Conservation (phyloP, 2,888 invertebrate species). For the Urechis unicinctus region DNA sequence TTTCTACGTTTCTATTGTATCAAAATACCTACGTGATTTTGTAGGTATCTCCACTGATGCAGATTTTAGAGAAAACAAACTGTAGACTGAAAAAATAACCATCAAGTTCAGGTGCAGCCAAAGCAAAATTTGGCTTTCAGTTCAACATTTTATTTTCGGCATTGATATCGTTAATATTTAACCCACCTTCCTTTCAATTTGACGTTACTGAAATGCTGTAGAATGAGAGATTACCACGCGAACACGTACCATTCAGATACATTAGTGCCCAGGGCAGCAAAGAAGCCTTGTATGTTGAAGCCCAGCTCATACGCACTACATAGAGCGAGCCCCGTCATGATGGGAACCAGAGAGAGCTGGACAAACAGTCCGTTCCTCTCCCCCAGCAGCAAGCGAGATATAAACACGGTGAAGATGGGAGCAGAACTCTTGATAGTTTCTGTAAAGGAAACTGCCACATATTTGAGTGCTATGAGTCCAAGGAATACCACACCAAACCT, state of each 20-base stretch:
- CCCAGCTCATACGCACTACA: conserved; percentile 73
- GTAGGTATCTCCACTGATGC: conserved; percentile 68
- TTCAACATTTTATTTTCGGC: too few relatives aligned
- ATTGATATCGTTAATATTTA: too few relatives aligned
- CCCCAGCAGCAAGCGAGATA: conserved; percentile 57
- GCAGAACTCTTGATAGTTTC: conserved; percentile 77
- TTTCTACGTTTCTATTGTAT: too few relatives aligned
- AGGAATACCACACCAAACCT: conserved; percentile 69
- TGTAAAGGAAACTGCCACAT: conserved; percentile 73
- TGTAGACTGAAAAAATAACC: conserved; percentile 57
- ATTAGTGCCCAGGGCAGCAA: conserved; percentile 72
- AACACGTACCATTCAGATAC: conserved; percentile 61
- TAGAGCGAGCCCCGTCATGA: conserved; percentile 69
- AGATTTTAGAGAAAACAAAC: conserved; percentile 72
- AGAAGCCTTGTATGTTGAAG: conserved; percentile 66
- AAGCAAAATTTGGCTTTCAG: too few relatives aligned
- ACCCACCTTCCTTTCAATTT: too few relatives aligned
- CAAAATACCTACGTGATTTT: conserved; percentile 65
- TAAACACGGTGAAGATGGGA: conserved; percentile 70
- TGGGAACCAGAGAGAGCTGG: conserved; percentile 63
- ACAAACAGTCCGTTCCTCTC: conserved; percentile 41
- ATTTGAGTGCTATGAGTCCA: conserved; percentile 68
- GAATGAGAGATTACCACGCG: neutral
- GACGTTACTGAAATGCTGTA: neutral
- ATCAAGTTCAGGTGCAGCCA: neutral